A percentile compares a stretch with the other conserved stretches of the same genome.
These are phyloP conservation scores for Neoniphon sammara DNA, from an alignment of 2,797 vertebrate species.

Conservation along the genomic window DNA sequence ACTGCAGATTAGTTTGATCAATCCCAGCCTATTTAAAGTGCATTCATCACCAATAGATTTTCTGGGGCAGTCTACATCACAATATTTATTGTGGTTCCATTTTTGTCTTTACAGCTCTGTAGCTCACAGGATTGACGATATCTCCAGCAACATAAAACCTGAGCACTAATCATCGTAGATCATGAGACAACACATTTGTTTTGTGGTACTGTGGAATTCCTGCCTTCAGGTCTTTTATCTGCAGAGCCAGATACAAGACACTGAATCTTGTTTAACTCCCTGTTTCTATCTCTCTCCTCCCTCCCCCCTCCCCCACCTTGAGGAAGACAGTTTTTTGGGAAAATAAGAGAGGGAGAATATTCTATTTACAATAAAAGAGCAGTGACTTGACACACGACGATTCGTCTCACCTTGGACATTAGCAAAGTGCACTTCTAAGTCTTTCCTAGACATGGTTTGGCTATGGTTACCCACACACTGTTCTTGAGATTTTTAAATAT, in stretches of 20 bases:
- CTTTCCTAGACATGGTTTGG: too few relatives aligned
- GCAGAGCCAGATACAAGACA: background rate
- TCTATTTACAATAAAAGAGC: too few relatives aligned
- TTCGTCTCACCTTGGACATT: too few relatives aligned
- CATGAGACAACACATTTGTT: background rate
- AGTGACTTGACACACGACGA: too few relatives aligned
- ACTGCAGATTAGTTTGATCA: slow-evolving; percentile 20
- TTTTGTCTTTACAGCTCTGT: background rate
- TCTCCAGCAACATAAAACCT: background rate
- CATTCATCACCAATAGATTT: slow-evolving; percentile 4
- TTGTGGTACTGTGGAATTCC: too few relatives aligned
- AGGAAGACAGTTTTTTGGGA: too few relatives aligned
- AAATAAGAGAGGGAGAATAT: too few relatives aligned
- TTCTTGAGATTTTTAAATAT: too few relatives aligned
- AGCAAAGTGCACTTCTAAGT: too few relatives aligned
- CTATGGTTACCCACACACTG: too few relatives aligned
- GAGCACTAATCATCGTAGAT: background rate
- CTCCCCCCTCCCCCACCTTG: background rate
- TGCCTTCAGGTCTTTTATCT: slow-evolving; percentile 1
- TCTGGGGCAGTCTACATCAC: background rate
- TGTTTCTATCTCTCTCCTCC: background rate
- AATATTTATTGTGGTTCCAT: background rate
- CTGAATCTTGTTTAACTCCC: slow-evolving; percentile 1
- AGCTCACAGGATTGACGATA: too few relatives aligned
- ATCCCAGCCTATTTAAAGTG: background rate